Base-by-base conservation (phyloP, 2,113 vertebrate genomes). In the Nannospalax galili region DNA sequence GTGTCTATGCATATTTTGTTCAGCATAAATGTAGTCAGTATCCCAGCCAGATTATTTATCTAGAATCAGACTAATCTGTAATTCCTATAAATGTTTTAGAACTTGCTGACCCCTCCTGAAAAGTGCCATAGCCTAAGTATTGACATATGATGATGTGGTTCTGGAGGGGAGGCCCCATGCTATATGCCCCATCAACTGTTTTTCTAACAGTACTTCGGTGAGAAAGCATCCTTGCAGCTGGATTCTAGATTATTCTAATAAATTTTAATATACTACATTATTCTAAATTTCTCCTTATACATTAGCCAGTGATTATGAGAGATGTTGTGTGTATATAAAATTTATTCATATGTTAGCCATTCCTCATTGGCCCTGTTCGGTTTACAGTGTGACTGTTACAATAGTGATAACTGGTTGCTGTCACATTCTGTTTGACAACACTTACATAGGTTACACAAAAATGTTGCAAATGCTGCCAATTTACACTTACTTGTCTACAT, bases 201-300 rank as follows among this genome's bases (percentile, higher is more conserved):
- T n/a, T n/a, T n/a, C n/a, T n/a, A n/a, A n/a, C n/a, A n/a, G n/a
- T n/a, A n/a, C n/a, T n/a, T n/a, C n/a, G n/a, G n/a, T n/a, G n/a
- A n/a, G n/a, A n/a, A n/a, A n/a, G n/a, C n/a, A n/a, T n/a, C n/a
- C n/a, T n/a, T n/a, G n/a, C n/a, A n/a, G n/a, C n/a, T n/a, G n/a
- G n/a, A n/a, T n/a, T n/a, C 42, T 96, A 92, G 88, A 82, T 93
- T 80, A 91, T 96, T 94, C 58, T 52, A 90, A 67, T 93, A 93
- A 93, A 77, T 87, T 95, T 92, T 90, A 92, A 94, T 84, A 93
- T 72, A 93, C 56, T 96, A 35, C 32, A 45, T 78, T 82, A 40
- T 89, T 97, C 32, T 90, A 90, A 92, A 88, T 93, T 74, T 37
- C 20, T 78, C 15, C 24, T 92, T 91, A 74, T 6, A 45, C 12